Base-by-base conservation (phyloP, 2,888 invertebrate species). In the Lasioglossum zephyrum region DNA sequence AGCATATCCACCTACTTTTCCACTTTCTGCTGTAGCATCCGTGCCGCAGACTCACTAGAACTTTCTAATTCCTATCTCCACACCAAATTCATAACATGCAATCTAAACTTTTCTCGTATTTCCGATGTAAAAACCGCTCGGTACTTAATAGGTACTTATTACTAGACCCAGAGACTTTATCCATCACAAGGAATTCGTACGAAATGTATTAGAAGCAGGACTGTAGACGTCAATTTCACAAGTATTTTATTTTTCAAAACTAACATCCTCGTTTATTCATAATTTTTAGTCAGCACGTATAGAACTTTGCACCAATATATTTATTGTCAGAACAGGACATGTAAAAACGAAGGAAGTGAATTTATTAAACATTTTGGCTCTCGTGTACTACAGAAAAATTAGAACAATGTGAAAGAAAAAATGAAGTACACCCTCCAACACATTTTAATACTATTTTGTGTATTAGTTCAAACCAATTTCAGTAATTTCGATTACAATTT, bases 41-140 rank as follows among this genome's bases (percentile, higher is more conserved):
- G 66, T 9, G 39, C 39, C 18, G 36, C 66, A 39, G 22, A 69
- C 66, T 69, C 66, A 8, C 39, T 9, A 22, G 22, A 69, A 69
- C 66, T 69, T 69, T 69, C 66, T 69, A 69, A 69, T 69, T 69
- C 66, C 22, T 69, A 69, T 69, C 31, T 39, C 66, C 66, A 39
- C 66, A 69, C 39, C 39, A 69, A 69, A 69, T 69, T 69, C 66
- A 69, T 69, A 69, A 69, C 66, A 69, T 39, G 36, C 66, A 69
- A 69, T 69, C 66, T 22, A 22, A 69, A 69, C 39, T 69, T 69
- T 69, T 39, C 66, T 69, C 66, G 66, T 39, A 66, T 66, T 66
- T 39, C 18, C 36, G 11, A 39, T 69, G 36, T 39, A 22, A 39
- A 39, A 39, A 39, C 9, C 4, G 22, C 66, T 39, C 36, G 18